phyloP scores from a whole-genome alignment of 37 sponge, comb jelly and placozoan species.

The Chondrilla cf. caribensis region DNA sequence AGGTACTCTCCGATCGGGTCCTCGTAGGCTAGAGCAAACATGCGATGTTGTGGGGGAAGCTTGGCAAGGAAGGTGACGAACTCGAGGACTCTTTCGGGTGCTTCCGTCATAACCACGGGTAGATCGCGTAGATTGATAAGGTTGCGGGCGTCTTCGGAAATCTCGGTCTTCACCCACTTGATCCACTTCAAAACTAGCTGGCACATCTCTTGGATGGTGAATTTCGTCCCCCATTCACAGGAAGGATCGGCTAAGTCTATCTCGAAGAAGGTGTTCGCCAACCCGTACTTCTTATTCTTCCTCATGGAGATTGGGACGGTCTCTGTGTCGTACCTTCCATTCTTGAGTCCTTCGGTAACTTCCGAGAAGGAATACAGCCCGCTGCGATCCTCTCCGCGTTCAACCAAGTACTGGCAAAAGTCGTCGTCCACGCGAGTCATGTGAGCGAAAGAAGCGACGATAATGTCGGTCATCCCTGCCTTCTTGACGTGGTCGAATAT shows the following conservation, averaged over 20 bases:
- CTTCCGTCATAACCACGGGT: slow-evolving; percentile 51
- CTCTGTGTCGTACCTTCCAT: slow-evolving; percentile 53
- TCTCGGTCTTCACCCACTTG: slow-evolving; percentile 41
- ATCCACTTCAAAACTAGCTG: slow-evolving; percentile 54
- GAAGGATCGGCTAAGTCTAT: slow-evolving; percentile 43
- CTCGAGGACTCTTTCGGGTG: slow-evolving; percentile 54
- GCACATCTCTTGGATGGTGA: slow-evolving; percentile 57
- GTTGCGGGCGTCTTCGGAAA: slow-evolving; percentile 37
- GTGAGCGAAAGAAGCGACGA: slow-evolving; percentile 79
- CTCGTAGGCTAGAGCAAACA: slow-evolving; percentile 68
- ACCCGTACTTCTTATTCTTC: slow-evolving; percentile 68
- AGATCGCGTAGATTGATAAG: slow-evolving; percentile 83
- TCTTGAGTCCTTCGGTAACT: slow-evolving; percentile 37
- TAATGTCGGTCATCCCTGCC: slow-evolving; percentile 65
- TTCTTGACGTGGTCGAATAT: slow-evolving; percentile 70
- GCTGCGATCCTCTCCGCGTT: slow-evolving; percentile 50
- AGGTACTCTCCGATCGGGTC: slow-evolving; percentile 73
- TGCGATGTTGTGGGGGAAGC: slow-evolving; percentile 44
- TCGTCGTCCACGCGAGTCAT: slow-evolving; percentile 75
- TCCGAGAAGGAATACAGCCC: slow-evolving; percentile 71
- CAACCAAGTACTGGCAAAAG: slow-evolving; percentile 56
- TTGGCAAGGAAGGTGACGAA: slow-evolving; percentile 54
- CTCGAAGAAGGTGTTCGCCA: slow-evolving; percentile 72
- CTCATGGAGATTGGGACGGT: slow-evolving; percentile 44
- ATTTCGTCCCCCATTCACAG: slow-evolving; percentile 51